Base-by-base conservation (phyloP, 2,888 invertebrate species). In the Drosophila falleni region DNA sequence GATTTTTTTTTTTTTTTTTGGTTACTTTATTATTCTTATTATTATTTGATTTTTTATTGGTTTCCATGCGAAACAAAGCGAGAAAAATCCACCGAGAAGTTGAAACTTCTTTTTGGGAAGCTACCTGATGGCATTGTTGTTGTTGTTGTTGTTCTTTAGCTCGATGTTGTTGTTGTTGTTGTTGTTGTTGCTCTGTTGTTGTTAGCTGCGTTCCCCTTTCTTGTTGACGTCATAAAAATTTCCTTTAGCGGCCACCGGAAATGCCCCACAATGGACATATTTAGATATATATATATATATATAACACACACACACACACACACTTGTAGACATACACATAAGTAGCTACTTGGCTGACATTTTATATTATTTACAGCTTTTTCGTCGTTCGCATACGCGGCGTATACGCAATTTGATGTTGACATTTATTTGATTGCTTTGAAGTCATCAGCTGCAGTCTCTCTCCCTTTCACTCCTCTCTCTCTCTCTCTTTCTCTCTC, bases 211-310 rank as follows among this genome's bases (percentile, higher is more conserved):
- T 54, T 69, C 63, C 72, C 72, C 58, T 55, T 77, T 58, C 51
- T 56, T 51, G 70, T 78, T 84, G 87, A 87, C 65, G 81, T 88
- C 89, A 88, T 86, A 82, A 73, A 88, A 88, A 80, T 88, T 86
- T 88, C 83, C 87, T 86, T 74, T 66, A 62, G 64, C 66, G 37
- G 75, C 66, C 75, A 83, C 83, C 83, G 83, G 83, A 84, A 86
- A 88, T 88, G 69, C 80, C 76, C 51, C 54, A 86, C 83, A 84
- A 88, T 86, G 72, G 70, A 35, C 49, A 53, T 39, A 64, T 59
- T 47, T 59, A 54, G 29, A 56, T 13, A 44, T 19, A 54, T 31
- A 62, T 31, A 51, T 60, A 44, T 42, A 63, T 3, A 26, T 41
- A 42, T n/a, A 71, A 62, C 61, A 66, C 50, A 44, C 37, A 59